Evolutionary conservation across 2,113 vertebrate species (phyloP).

Genomic region (Trematomus loennbergii): DNA sequence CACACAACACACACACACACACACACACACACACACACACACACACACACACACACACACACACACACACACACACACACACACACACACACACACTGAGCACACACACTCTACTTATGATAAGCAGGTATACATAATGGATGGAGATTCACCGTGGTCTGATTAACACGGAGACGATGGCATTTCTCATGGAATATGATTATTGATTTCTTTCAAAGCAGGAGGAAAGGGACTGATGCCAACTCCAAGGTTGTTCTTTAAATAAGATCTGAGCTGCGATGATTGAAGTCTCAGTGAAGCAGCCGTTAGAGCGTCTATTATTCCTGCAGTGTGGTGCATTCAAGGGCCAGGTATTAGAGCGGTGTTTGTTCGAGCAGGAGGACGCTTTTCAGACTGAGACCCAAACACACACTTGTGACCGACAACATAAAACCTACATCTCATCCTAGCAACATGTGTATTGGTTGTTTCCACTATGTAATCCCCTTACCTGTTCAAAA

Average conservation of each 20-base stretch:
- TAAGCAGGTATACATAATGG: constrained; percentile 44
- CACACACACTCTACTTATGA: constrained; percentile 20
- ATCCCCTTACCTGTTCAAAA: no score
- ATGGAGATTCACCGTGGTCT: constrained; percentile 28
- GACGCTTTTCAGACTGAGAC: background rate
- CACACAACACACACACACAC: no score
- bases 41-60: no score
- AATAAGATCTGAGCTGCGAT: background rate
- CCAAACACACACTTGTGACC: background rate
- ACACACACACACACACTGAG: no score
- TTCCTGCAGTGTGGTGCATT: background rate
- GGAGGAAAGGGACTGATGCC: background rate
- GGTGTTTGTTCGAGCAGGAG: background rate
- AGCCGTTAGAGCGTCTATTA: background rate
- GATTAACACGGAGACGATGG: constrained; percentile 17
- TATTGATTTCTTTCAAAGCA: constrained; percentile 19
- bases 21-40: no score
- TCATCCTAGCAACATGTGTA: no score
- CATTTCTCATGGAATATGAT: constrained; percentile 31
- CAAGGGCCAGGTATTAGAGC: background rate
- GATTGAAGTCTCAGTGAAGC: background rate
- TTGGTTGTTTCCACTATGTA: no score
- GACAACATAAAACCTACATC: no score
- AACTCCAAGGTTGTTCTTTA: constrained; percentile 1
- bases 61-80: no score